Evolutionary conservation across 2,888 invertebrate species (phyloP), one percentile per base, ranked within the genome.

Genomic region (Apamea sordens): DNA sequence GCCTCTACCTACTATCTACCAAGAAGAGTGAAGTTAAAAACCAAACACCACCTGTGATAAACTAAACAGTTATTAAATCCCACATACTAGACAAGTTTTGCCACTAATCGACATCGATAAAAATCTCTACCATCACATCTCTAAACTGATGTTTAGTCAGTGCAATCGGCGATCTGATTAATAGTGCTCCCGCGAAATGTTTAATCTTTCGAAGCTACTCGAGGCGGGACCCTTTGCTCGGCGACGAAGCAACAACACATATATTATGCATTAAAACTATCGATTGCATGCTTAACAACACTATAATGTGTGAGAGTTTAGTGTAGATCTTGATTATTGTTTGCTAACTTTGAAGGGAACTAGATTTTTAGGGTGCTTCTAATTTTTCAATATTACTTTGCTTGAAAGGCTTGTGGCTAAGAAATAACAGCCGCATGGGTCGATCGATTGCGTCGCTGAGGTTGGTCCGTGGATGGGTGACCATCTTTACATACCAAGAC

Each of bases 91-190:
- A 32, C 32, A 32, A 2, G 32, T 32, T 2, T 32, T 32, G 32
- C 2, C 32, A 32, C 32, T 32, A 2, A 32, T 32, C 90, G 90
- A 91, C 91, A 92, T 94, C 93, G 93, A 93, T 89, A 86, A 80
- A 83, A 65, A 50, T 2, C 13, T 13, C 18, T 24, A 21, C 15
- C n/a, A 11, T 13, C 47, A 72, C 94, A 91, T 84, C 94, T 79
- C 93, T 92, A 92, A 84, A 86, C 88, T 88, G 91, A 92, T 96
- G 95, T 95, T 96, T 96, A 96, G 96, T 95, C 94, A 95, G 94
- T 96, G 96, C 96, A 96, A 97, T 96, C 96, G 95, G 94, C 96
- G 94, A 97, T 96, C 96, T 97, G 97, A 97, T 97, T 96, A 97
- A 97, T 97, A 96, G 96, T 95, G 93, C 91, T 94, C 92, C 92